Base-by-base conservation (phyloP, 1,140 invertebrate genomes). In the Hermetia illucens region DNA sequence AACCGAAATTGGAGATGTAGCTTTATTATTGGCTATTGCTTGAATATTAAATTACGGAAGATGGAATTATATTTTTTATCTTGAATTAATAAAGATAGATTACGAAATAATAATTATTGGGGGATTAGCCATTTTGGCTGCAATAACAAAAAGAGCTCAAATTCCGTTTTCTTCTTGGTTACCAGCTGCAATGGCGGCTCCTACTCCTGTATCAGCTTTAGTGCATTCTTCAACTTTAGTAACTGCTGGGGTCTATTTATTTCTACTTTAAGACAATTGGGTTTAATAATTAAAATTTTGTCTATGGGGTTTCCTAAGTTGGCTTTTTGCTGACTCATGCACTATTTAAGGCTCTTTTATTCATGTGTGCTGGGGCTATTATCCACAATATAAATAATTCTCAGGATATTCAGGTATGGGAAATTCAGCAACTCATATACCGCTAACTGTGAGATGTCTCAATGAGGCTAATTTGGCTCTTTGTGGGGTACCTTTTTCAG, bases 171-270 rank as follows among this genome's bases (percentile, higher is more conserved):
- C 71, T 48, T 63, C 68, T 25, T 63, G 77, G 53, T 55, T 82
- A 21, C 78, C 77, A 1, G 68, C 67, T 4, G 76, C 77, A 20
- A 81, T 81, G 76, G 59, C 73, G 2, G 75, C 75, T 27, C 74
- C 76, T 27, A 78, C 75, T 12, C 73, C 75, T 29, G 69, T 81
- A 45, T 79, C 75, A 33, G 66, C 76, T 34, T 71, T 81, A 62
- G 74, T 81, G 55, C 74, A 82, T 70, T 81, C 76, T 44, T 81
- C 76, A 20, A 81, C 76, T 43, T 68, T 81, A 50, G 77, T 82
- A 0, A 79, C 75, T 21, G 75, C 75, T 0, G 77, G 75, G 0
- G 65, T 81, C 43, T 82, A 76, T 71, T 64, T 81, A 59, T 51
- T 79, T n/a, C n/a, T n/a, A n/a, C n/a, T n/a, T n/a, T n/a, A n/a